Evolutionary conservation across 2,797 vertebrate genomes (phyloP).

Genomic region (Clarias laeviceps): DNA sequence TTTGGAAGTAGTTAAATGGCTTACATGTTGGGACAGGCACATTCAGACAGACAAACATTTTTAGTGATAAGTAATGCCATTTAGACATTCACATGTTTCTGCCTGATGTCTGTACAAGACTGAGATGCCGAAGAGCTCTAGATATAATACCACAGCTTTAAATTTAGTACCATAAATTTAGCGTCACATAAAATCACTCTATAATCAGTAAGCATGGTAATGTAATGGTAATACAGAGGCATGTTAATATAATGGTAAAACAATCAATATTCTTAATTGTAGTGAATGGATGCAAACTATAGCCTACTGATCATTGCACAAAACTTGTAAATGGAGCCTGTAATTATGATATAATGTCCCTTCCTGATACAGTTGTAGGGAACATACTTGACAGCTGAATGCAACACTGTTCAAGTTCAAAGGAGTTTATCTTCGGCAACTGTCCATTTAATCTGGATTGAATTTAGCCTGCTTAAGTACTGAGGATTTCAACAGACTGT

Average conservation of each 20-base stretch:
- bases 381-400: constrained; percentile 12
- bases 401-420: constrained; percentile 16
- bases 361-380: constrained; percentile 11
- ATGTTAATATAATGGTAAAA: neutral
- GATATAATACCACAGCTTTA: neutral
- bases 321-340: neutral
- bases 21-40: constrained; percentile 2
- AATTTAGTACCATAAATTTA: neutral
- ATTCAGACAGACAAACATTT: constrained; percentile 14
- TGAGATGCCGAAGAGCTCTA: neutral
- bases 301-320: neutral
- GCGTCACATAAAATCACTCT: neutral
- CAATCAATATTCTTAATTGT: neutral
- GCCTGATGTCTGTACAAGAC: neutral
- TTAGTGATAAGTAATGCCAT: constrained; percentile 14
- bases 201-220: neutral
- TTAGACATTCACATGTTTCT: constrained; percentile 18
- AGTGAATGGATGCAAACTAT: constrained; percentile 8
- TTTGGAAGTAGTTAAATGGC: constrained; percentile 17
- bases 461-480: constrained; percentile 25
- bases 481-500: constrained; percentile 19
- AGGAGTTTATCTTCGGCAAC: constrained; percentile 37
- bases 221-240: neutral
- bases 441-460: constrained; percentile 36
- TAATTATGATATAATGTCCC: constrained; percentile 15